A percentile compares a stretch with the other conserved stretches of the same genome.
Conservation (phyloP, 2,797 vertebrate species). For the Sandelia bainsii region DNA sequence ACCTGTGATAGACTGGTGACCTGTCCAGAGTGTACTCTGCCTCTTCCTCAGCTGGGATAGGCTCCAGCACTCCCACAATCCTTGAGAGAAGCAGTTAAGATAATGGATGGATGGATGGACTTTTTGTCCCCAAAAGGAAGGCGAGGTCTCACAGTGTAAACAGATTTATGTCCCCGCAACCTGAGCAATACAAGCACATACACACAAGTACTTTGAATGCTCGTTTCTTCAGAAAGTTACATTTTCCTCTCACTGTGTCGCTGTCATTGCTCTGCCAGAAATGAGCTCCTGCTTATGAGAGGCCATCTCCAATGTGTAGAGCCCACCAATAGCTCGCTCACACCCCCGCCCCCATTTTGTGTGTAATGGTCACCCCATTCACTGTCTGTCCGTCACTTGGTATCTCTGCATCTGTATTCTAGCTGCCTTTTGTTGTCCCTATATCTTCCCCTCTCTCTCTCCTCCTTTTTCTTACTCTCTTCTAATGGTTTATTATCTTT, state of each 20-base stretch:
- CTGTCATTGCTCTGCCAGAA: conserved; percentile 57
- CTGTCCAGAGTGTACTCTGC: too few relatives aligned
- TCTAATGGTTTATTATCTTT: conserved; percentile 64
- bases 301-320: conserved; percentile 47
- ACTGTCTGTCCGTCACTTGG: conserved; percentile 34
- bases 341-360: conserved; percentile 18
- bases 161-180: too few relatives aligned
- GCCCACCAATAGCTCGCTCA: conserved; percentile 32
- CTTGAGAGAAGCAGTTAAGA: too few relatives aligned
- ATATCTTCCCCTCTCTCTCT: conserved; percentile 23
- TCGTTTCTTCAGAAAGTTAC: conserved; percentile 51
- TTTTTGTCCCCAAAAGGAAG: too few relatives aligned
- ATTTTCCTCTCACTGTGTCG: conserved; percentile 50
- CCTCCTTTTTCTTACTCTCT: conserved; percentile 27
- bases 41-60: too few relatives aligned
- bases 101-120: too few relatives aligned
- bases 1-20: too few relatives aligned
- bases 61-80: too few relatives aligned
- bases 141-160: too few relatives aligned
- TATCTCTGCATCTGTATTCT: conserved; percentile 63
- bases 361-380: conserved; percentile 36
- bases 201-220: conserved; percentile 37
- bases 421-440: conserved; percentile 52
- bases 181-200: conserved; percentile 6
- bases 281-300: conserved; percentile 64